These are phyloP conservation scores for Otus sunia DNA, from an alignment of 2,113 vertebrate genomes.

Conservation along the genomic window DNA sequence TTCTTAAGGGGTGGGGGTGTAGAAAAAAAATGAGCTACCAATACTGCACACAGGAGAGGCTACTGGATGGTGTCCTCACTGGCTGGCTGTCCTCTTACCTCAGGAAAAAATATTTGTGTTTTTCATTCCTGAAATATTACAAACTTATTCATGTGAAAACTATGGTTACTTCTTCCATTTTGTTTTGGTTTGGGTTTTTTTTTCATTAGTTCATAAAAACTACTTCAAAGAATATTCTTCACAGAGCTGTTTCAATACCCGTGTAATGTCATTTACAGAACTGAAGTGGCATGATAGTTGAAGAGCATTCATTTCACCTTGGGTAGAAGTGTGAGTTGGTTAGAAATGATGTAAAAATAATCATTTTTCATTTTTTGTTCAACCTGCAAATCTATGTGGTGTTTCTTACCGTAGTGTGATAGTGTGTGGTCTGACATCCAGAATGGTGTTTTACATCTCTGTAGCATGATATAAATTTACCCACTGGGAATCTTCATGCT, in stretches of 20 bases:
- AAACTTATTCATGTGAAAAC: neutral
- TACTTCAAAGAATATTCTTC: neutral
- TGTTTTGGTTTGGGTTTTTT: neutral
- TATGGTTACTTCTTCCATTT: neutral
- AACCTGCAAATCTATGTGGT: neutral
- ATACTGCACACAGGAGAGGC: neutral
- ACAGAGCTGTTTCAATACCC: neutral
- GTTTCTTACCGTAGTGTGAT: neutral
- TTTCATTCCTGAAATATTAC: neutral
- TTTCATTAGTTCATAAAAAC: neutral
- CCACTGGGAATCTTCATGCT: neutral
- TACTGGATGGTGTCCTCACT: neutral
- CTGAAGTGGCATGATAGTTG: neutral
- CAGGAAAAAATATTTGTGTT: neutral
- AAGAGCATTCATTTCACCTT: neutral
- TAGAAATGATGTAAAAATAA: no score
- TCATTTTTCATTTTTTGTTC: no score
- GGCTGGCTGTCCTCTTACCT: neutral
- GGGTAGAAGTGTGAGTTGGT: neutral
- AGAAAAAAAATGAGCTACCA: neutral
- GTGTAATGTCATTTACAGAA: neutral
- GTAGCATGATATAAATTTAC: neutral
- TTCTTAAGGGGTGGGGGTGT: neutral
- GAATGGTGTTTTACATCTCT: neutral
- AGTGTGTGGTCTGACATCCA: neutral